Base-by-base conservation (phyloP, 2,888 invertebrate genomes). In the Choristoneura rosaceana region DNA sequence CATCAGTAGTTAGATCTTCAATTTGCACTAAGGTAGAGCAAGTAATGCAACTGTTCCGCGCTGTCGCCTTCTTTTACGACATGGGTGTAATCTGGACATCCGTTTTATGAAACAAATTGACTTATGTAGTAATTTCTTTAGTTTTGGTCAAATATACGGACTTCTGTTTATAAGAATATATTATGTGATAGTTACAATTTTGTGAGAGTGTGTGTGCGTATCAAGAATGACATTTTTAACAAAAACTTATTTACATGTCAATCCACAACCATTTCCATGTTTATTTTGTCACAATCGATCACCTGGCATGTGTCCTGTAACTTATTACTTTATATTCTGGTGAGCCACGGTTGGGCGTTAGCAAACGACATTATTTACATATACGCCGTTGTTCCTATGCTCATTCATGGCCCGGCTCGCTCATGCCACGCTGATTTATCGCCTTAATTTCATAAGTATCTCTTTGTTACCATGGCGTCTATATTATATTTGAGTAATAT, bases 401-500 rank as follows among this genome's bases (percentile, higher is more conserved):
- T 90, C 93, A 91, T 92, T 92, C 92, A 90, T 88, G 82, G 88
- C 85, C 83, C 82, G 84, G 84, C 84, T 80, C 82, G 84, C 84
- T 83, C 86, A 82, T 82, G 80, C 81, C 84, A 83, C 79, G 84
- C 87, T 92, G 93, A 94, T 93, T 93, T 93, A 93, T 93, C 84
- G 89, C 88, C 88, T 92, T 93, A 93, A 93, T 93, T 93, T 94
- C 92, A 92, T 93, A 93, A 93, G 92, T 92, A 91, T 90, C 92
- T 93, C 91, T 92, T 93, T 93, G 93, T 93, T 91, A 88, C 85
- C 84, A 82, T 80, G 83, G 81, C 87, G 85, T 90, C 88, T 88
- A 89, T 89, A 87, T 89, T 87, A 89, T 88, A 87, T 88, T 86
- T 85, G 84, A 86, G 86, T 88, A 87, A 88, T 90, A 89, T 86